These are phyloP conservation scores for Ptyas mucosa DNA, from an alignment of 2,113 vertebrate species.

Conservation along the genomic window DNA sequence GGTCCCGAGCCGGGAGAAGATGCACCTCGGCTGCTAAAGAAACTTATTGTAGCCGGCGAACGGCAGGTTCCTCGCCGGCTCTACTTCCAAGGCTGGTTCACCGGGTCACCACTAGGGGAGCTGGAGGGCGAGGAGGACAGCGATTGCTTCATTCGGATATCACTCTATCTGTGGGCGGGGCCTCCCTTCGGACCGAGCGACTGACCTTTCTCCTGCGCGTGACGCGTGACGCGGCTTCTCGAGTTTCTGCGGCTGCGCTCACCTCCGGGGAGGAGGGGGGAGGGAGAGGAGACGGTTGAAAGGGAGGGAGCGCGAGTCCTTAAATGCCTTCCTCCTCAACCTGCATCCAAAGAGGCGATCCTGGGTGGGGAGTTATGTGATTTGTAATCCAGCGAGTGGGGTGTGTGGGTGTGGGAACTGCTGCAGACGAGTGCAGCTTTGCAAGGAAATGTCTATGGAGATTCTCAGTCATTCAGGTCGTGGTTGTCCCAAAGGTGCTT, in stretches of 20 bases:
- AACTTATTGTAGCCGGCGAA: too few species aligned
- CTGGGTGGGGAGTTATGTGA: neutral
- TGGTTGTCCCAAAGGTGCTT: too few species aligned
- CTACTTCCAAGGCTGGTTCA: neutral
- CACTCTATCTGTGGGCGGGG: neutral
- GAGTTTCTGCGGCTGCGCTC: neutral
- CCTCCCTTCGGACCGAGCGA: neutral
- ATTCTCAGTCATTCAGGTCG: too few species aligned
- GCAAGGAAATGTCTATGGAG: neutral
- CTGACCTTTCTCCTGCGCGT: neutral
- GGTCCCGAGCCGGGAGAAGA: neutral
- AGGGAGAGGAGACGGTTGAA: neutral
- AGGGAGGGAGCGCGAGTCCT: too few species aligned
- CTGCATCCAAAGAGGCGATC: too few species aligned
- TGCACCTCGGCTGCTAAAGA: neutral
- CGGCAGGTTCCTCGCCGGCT: accelerated
- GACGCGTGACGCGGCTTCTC: neutral
- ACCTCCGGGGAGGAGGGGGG: neutral
- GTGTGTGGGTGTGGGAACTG: neutral
- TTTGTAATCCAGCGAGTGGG: neutral
- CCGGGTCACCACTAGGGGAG: neutral
- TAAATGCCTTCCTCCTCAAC: neutral
- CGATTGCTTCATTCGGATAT: neutral
- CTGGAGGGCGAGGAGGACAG: neutral
- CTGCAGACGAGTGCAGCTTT: neutral